A percentile compares a stretch with the other conserved stretches of the same genome.
phyloP scores from a whole-genome alignment of 2,888 invertebrate species.

The Xestia xanthographa region DNA sequence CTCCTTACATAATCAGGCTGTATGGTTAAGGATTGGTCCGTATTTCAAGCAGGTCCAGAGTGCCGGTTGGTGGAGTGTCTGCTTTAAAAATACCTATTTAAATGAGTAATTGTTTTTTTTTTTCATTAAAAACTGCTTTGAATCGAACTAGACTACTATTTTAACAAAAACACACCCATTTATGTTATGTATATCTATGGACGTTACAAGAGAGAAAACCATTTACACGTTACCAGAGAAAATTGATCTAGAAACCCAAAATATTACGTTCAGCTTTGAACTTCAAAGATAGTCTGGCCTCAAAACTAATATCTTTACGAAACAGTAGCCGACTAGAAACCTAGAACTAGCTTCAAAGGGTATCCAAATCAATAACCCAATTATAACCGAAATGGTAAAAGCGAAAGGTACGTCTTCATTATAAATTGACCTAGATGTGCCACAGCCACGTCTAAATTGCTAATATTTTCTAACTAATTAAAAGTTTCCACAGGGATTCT shows the following conservation, averaged over 20 bases:
- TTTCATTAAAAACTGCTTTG: background rate
- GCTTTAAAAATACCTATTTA: background rate
- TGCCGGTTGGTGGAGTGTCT: background rate
- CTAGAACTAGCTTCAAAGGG: constrained; percentile 20
- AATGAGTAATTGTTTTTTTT: background rate
- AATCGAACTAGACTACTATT: background rate
- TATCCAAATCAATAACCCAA: constrained; percentile 47
- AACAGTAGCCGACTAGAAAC: constrained; percentile 3
- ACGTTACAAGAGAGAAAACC: background rate
- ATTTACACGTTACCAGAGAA: background rate
- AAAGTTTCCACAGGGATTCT: constrained; percentile 54
- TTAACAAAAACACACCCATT: background rate
- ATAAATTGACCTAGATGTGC: constrained; percentile 4
- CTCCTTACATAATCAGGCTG: background rate
- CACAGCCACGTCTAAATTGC: constrained; percentile 23
- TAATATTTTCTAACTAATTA: constrained; percentile 59
- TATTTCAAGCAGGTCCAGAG: background rate
- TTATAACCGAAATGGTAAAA: constrained; percentile 33
- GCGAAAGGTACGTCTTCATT: constrained; percentile 5
- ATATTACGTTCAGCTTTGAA: background rate
- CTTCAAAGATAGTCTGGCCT: constrained; percentile 20
- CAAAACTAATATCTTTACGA: background rate
- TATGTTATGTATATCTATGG: background rate
- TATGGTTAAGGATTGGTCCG: background rate
- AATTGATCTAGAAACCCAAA: background rate